These are phyloP conservation scores for Burhinus bistriatus DNA, from an alignment of 2,113 vertebrate species.

Conservation along the genomic window DNA sequence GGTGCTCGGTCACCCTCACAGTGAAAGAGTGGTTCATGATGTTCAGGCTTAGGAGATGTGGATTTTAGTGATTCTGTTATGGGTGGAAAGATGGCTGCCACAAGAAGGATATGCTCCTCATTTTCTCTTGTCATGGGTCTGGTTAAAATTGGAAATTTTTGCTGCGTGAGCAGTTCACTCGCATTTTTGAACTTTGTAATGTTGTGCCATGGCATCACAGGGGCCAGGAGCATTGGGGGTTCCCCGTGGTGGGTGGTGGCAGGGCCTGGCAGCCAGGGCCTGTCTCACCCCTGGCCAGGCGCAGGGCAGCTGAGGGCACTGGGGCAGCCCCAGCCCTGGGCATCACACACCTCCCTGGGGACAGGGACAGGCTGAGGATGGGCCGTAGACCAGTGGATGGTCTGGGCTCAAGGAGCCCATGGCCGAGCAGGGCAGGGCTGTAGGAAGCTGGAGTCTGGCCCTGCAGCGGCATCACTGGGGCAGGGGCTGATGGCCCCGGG, in stretches of 20 bases:
- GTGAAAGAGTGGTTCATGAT: neutral
- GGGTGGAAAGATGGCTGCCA: fast-evolving
- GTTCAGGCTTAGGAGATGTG: neutral
- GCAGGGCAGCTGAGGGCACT: fast-evolving
- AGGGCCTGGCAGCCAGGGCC: no score
- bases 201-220: neutral
- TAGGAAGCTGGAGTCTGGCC: neutral
- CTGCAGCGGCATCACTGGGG: fast-evolving
- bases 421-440: neutral
- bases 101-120: neutral
- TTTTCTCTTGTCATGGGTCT: neutral
- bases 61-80: neutral
- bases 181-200: neutral
- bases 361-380: fast-evolving
- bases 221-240: fast-evolving
- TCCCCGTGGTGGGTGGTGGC: fast-evolving
- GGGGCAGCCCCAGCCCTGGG: neutral
- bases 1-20: neutral
- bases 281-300: fast-evolving
- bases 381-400: fast-evolving
- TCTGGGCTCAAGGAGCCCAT: fast-evolving
- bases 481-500: fast-evolving
- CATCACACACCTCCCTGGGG: no score
- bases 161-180: fast-evolving
- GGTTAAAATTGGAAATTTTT: neutral